A percentile compares a stretch with the other conserved stretches of the same genome.
phyloP scores from a whole-genome alignment of 2,797 vertebrate genomes.

The Taenioides sp. region DNA sequence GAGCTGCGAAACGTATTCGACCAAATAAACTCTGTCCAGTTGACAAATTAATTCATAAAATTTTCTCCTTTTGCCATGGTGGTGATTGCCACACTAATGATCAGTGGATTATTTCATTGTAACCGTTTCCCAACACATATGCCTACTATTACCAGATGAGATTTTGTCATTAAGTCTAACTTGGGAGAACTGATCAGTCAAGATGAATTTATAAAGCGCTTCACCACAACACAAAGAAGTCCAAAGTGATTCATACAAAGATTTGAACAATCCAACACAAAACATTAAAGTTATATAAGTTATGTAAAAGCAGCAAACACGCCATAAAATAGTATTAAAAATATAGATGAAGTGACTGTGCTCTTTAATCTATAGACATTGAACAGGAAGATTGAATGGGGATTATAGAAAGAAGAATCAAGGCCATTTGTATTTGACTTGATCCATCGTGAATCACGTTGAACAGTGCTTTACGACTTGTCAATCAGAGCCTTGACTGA shows the following conservation, averaged over 20 bases:
- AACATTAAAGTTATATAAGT: too few species aligned
- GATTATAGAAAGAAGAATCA: constrained; percentile 27
- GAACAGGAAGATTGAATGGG: neutral
- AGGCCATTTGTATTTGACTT: constrained; percentile 49
- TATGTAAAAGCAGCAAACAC: too few species aligned
- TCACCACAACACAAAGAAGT: neutral
- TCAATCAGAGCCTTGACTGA: constrained; percentile 54
- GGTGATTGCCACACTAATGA: neutral
- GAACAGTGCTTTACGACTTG: constrained; percentile 49
- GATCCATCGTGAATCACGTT: constrained; percentile 53
- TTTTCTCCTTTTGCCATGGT: too few species aligned
- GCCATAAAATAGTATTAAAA: too few species aligned
- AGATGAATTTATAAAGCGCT: neutral
- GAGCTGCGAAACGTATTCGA: too few species aligned
- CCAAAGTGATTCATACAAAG: neutral
- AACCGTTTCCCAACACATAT: neutral
- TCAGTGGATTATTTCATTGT: neutral
- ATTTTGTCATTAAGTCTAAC: neutral
- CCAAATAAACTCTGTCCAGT: too few species aligned
- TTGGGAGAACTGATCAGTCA: neutral
- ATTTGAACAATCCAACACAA: too few species aligned
- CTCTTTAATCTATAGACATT: neutral
- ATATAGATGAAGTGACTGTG: too few species aligned
- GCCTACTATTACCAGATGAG: neutral
- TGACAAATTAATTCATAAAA: too few species aligned